Percentiles rank a stretch among this genome's conserved stretches.
phyloP scores from a whole-genome alignment of 2,888 invertebrate species.

The Anoncus sp. region DNA sequence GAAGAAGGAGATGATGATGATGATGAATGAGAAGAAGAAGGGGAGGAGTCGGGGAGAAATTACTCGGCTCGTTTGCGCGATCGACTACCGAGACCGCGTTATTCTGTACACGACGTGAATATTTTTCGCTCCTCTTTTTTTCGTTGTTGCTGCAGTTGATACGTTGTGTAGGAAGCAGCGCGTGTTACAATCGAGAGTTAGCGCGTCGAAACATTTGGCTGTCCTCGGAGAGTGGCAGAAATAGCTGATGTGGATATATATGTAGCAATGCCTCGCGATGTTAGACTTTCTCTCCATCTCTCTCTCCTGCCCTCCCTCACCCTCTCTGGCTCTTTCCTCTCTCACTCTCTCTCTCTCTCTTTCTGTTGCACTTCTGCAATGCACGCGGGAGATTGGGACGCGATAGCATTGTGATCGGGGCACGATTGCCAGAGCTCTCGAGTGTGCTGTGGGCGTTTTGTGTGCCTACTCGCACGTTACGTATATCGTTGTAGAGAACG shows the following conservation, averaged over 20 bases:
- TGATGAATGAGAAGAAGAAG: constrained; percentile 22
- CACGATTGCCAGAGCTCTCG: constrained; percentile 51
- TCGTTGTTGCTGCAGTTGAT: constrained; percentile 20
- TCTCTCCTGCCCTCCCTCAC: constrained; percentile 12
- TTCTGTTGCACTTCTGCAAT: constrained; percentile 60
- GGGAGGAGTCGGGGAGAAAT: constrained; percentile 59
- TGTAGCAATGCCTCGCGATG: constrained; percentile 16
- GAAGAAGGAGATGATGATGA: background rate
- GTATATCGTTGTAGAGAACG: constrained; percentile 31
- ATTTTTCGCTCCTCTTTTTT: constrained; percentile 37
- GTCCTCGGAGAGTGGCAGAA: constrained; percentile 51
- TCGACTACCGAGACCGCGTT: constrained; percentile 63
- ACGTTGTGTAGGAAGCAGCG: constrained; percentile 47
- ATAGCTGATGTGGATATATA: constrained; percentile 56
- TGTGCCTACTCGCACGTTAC: constrained; percentile 41
- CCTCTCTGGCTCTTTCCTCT: constrained; percentile 39
- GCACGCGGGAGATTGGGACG: constrained; percentile 57
- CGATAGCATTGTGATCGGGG: constrained; percentile 66
- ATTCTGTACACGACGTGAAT: constrained; percentile 16
- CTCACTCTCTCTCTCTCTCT: constrained; percentile 11
- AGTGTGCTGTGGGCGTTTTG: constrained; percentile 53
- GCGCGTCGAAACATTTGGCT: constrained; percentile 61
- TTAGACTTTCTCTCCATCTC: constrained; percentile 46
- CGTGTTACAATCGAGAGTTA: constrained; percentile 61
- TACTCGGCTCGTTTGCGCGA: constrained; percentile 67